Conservation (phyloP, 2,888 invertebrate genomes). For the Tuberolachnus salignus region DNA sequence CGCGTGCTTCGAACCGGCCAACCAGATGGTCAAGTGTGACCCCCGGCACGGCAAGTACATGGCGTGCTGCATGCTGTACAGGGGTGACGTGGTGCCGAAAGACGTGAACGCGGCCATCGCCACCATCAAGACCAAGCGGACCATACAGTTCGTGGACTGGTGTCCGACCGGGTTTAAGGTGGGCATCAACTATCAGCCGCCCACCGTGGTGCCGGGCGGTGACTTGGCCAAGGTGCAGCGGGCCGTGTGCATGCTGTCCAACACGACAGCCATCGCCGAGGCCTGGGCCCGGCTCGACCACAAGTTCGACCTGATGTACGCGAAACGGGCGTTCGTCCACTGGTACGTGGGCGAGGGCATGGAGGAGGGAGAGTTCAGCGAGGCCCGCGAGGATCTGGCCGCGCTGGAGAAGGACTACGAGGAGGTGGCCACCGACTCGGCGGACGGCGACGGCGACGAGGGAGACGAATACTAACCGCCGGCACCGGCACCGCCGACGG, state of each 20-base stretch:
- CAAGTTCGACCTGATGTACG: conserved; percentile 75
- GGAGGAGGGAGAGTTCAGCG: conserved; percentile 76
- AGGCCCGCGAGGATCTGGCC: conserved; percentile 67
- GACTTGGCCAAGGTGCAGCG: conserved; percentile 94
- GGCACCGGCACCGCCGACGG: too few species aligned
- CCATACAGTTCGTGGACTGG: conserved; percentile 67
- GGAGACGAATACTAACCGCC: conserved; percentile 75
- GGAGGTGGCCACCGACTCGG: conserved; percentile 86
- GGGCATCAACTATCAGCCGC: conserved; percentile 64
- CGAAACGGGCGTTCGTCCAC: conserved; percentile 73
- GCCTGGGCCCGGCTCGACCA: conserved; percentile 74
- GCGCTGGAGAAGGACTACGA: conserved; percentile 87
- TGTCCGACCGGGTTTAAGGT: conserved; percentile 63
- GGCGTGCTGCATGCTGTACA: conserved; percentile 67
- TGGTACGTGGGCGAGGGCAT: conserved; percentile 70
- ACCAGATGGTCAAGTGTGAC: conserved; percentile 67
- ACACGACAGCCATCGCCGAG: conserved; percentile 85
- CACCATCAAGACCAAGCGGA: conserved; percentile 68
- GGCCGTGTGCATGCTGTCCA: conserved; percentile 97
- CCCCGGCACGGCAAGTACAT: conserved; percentile 65
- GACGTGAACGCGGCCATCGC: conserved; percentile 69
- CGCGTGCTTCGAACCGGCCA: conserved; percentile 69
- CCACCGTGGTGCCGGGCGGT: conserved; percentile 90
- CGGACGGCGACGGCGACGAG: conserved; percentile 81
- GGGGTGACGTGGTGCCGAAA: conserved; percentile 72